phyloP scores from a whole-genome alignment of 2,113 vertebrate species.

The Zingel zingel region DNA sequence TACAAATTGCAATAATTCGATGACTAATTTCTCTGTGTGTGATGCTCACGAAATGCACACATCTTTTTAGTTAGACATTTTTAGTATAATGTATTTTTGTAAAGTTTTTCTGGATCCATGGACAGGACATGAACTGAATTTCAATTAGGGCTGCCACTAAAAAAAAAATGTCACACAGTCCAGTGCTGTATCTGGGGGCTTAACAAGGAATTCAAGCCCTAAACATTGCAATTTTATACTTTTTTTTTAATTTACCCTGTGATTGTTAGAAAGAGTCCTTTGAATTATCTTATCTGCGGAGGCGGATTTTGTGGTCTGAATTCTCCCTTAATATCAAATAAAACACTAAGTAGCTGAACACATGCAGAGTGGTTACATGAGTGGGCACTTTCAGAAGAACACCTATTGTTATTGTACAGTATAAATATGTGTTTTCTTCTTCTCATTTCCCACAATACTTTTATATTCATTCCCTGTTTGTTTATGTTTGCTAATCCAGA shows the following conservation, averaged over 20 bases:
- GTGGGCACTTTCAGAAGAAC: neutral
- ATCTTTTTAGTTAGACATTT: neutral
- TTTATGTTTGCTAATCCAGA: neutral
- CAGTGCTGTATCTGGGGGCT: neutral
- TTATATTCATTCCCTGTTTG: neutral
- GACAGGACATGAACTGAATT: constrained; percentile 21
- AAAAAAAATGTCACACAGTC: neutral
- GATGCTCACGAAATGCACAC: neutral
- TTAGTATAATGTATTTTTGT: neutral
- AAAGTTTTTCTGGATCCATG: neutral
- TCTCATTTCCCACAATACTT: neutral
- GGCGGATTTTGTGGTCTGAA: neutral
- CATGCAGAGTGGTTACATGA: neutral
- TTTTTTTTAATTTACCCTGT: neutral
- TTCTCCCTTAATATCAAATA: neutral
- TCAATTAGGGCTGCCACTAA: neutral
- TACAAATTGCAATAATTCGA: neutral
- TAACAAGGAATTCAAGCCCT: constrained; percentile 17
- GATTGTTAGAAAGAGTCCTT: constrained; percentile 34
- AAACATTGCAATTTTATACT: constrained; percentile 9
- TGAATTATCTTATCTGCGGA: constrained; percentile 24
- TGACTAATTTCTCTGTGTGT: neutral
- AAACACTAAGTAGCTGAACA: neutral
- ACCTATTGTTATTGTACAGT: neutral
- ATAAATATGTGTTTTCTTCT: too few species aligned